A percentile compares a stretch with the other conserved stretches of the same genome.
These are phyloP conservation scores for Mungos mungo DNA, from an alignment of 2,113 vertebrate species.

Conservation along the genomic window DNA sequence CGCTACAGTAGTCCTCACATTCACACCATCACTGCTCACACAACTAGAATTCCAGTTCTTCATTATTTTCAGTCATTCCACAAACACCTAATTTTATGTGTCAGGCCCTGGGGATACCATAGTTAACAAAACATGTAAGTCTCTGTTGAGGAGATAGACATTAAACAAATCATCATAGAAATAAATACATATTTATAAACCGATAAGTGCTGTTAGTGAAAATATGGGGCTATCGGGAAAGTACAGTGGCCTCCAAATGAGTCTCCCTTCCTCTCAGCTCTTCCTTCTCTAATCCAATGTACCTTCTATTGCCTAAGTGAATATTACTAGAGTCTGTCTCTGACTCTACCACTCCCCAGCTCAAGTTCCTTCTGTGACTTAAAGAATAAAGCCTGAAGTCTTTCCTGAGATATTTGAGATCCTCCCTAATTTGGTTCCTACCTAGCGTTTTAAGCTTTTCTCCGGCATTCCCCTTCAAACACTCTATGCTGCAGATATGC, in stretches of 20 bases:
- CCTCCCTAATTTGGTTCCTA: background rate
- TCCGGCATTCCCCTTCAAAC: background rate
- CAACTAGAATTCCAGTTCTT: background rate
- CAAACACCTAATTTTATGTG: background rate
- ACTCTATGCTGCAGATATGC: background rate
- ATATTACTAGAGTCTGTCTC: background rate
- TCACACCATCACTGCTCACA: background rate
- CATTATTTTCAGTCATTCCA: background rate
- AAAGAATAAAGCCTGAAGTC: background rate
- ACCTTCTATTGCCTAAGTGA: background rate
- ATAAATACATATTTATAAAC: background rate
- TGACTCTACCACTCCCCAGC: background rate
- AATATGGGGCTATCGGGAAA: background rate
- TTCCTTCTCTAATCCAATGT: background rate
- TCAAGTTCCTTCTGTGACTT: background rate
- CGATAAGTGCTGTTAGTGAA: background rate
- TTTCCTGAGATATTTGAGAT: background rate
- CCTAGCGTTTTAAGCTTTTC: background rate
- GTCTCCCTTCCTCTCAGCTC: background rate
- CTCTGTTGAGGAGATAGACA: background rate
- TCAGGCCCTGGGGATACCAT: background rate
- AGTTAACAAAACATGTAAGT: background rate
- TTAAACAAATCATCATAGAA: background rate
- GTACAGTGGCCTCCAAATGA: background rate
- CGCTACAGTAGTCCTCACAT: background rate